phyloP scores from a whole-genome alignment of 2,888 invertebrate genomes.

The Oscheius sp. region DNA sequence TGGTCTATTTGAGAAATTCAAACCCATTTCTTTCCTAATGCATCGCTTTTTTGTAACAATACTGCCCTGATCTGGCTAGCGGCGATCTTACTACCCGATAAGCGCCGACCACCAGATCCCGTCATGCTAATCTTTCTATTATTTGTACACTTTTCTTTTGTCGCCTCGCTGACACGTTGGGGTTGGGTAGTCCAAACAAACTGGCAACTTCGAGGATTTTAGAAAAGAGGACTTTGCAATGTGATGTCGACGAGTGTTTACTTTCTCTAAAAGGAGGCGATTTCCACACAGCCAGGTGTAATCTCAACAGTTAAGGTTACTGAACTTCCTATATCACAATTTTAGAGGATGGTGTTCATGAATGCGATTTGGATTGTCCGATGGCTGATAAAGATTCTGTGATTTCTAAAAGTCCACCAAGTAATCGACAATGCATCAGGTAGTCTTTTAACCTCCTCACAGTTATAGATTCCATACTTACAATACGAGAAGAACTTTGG shows the following conservation, averaged over 20 bases:
- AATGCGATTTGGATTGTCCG: conserved; percentile 50
- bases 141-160: not conserved
- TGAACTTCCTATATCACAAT: not conserved
- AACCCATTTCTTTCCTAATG: not conserved
- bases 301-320: not conserved
- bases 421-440: conserved; percentile 50
- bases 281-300: conserved; percentile 9
- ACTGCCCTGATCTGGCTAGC: not conserved
- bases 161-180: conserved; percentile 4
- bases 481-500: conserved; percentile 39
- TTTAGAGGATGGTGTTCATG: conserved; percentile 19
- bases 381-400: conserved; percentile 59
- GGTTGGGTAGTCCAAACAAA: not conserved
- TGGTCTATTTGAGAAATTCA: not conserved
- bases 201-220: not conserved
- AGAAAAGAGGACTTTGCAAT: conserved; percentile 24
- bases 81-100: not conserved
- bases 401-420: conserved; percentile 55
- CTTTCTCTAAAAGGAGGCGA: conserved; percentile 3
- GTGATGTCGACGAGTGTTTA: conserved; percentile 27
- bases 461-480: conserved; percentile 52
- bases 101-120: not conserved
- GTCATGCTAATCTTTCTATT: not conserved
- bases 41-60: too few species aligned
- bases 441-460: not conserved